Conservation (phyloP, 2,888 invertebrate species). For the Lypha dubia region DNA sequence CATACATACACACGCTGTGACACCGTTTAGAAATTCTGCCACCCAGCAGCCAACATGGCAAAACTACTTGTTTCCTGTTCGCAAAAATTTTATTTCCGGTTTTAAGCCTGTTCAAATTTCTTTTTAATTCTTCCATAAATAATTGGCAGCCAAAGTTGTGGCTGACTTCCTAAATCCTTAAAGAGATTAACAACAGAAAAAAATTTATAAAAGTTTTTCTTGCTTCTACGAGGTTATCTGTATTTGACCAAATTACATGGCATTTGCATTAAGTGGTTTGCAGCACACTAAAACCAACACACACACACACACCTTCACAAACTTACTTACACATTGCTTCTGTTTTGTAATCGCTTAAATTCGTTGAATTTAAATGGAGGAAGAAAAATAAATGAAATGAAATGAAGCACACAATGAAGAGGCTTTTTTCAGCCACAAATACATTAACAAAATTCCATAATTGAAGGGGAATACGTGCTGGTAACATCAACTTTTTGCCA, state of each 20-base stretch:
- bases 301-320: constrained; percentile 1
- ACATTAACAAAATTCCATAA: background rate
- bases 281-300: constrained; percentile 1
- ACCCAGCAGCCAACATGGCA: background rate
- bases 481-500: constrained; percentile 2
- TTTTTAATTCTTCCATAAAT: constrained; percentile 21
- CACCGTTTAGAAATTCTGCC: constrained; percentile 16
- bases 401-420: constrained; percentile 33
- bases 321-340: too few relatives aligned
- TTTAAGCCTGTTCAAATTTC: constrained; percentile 8
- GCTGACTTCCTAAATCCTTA: constrained; percentile 34
- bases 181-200: constrained; percentile 27
- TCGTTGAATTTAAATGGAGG: background rate
- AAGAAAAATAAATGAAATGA: constrained; percentile 26
- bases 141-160: constrained; percentile 1
- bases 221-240: constrained; percentile 60
- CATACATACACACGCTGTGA: background rate
- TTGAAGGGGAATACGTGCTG: background rate
- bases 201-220: constrained; percentile 32
- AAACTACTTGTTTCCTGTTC: constrained; percentile 19
- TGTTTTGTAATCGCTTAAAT: constrained; percentile 21
- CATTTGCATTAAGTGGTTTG: constrained; percentile 63
- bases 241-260: constrained; percentile 66
- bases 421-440: constrained; percentile 13
- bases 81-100: constrained; percentile 47